Evolutionary conservation across 2,113 vertebrate species (phyloP).

Genomic region (Cyanoderma ruficeps): DNA sequence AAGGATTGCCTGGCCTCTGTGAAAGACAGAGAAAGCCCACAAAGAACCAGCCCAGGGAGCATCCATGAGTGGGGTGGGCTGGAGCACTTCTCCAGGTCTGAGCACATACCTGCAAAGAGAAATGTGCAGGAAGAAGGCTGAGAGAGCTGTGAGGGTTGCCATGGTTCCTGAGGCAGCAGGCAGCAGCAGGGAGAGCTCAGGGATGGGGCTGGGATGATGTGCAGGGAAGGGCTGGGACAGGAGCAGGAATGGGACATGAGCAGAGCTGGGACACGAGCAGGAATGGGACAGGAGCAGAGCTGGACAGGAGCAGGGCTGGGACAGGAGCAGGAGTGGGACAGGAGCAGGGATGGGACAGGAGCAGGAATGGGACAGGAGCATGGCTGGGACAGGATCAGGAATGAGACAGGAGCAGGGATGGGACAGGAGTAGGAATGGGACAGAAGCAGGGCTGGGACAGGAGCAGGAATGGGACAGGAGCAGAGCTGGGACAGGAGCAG

Average conservation of each 20-base stretch:
- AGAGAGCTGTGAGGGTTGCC: background rate
- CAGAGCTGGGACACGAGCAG: too few relatives aligned
- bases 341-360: too few relatives aligned
- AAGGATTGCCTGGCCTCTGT: background rate
- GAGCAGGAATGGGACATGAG: too few relatives aligned
- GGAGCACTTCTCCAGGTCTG: background rate
- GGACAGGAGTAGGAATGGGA: background rate
- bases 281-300: too few relatives aligned
- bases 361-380: too few relatives aligned
- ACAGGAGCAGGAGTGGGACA: too few relatives aligned
- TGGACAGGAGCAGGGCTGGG: too few relatives aligned
- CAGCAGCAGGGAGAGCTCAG: background rate
- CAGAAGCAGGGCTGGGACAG: background rate
- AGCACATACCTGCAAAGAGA: background rate
- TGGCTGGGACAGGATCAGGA: too few relatives aligned
- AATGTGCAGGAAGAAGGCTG: background rate
- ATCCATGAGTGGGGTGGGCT: rapidly evolving
- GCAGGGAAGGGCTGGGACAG: background rate
- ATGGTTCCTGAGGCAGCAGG: background rate
- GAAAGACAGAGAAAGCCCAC: background rate
- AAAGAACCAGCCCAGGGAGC: background rate
- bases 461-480: too few relatives aligned
- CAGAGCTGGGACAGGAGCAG: background rate
- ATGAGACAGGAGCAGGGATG: background rate
- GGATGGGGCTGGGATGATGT: background rate